Conservation (phyloP, 2,888 invertebrate genomes). For the Folsomia candida region DNA sequence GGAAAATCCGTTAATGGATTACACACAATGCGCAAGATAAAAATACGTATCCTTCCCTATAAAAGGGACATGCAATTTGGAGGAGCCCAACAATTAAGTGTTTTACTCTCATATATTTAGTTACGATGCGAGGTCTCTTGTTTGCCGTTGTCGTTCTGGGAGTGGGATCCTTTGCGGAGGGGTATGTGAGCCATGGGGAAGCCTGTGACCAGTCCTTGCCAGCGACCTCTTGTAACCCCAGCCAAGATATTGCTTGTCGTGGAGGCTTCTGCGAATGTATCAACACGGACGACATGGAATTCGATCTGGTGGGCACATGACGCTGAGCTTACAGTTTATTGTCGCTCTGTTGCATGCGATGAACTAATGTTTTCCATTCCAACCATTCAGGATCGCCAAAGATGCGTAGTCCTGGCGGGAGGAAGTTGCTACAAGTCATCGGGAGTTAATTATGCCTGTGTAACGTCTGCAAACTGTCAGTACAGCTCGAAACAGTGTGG, state of each 20-base stretch:
- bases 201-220: neutral
- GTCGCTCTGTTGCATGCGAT: no score
- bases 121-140: neutral
- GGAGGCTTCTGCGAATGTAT: conserved; percentile 3
- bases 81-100: no score
- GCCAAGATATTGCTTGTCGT: neutral
- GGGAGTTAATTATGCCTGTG: neutral
- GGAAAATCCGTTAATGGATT: no score
- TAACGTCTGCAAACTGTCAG: neutral
- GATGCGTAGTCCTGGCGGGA: conserved; percentile 5
- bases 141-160: neutral
- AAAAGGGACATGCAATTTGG: no score
- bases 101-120: no score
- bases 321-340: no score
- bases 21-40: no score
- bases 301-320: neutral
- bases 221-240: neutral
- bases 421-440: neutral
- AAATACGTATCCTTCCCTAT: no score
- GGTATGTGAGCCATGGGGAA: neutral
- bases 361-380: no score
- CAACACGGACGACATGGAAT: conserved; percentile 5
- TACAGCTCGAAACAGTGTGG: neutral
- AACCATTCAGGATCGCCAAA: neutral
- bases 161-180: neutral